These are phyloP conservation scores for Pipistrellus kuhlii DNA, from an alignment of 2,797 vertebrate genomes.

Conservation along the genomic window DNA sequence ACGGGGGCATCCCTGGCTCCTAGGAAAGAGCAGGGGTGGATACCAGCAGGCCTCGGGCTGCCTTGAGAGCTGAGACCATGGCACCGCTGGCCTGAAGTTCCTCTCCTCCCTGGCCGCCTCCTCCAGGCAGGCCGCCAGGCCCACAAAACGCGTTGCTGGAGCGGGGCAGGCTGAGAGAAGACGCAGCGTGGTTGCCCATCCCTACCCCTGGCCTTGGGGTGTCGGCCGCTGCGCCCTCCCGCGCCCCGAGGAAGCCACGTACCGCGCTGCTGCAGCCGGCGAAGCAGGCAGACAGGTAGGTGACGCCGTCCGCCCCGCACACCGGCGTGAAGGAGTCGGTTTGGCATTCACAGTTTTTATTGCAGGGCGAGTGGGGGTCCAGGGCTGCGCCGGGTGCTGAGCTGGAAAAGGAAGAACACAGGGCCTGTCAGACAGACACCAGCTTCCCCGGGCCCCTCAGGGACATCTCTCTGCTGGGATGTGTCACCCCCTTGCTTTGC, in stretches of 20 bases:
- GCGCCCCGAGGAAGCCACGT: neutral
- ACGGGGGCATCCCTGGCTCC: neutral
- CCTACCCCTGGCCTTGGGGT: neutral
- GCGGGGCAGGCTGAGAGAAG: neutral
- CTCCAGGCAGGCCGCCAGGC: too few species aligned
- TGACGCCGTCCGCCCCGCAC: conserved; percentile 95
- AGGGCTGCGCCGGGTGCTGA: conserved; percentile 88
- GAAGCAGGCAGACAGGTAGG: conserved; percentile 98
- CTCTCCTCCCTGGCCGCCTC: too few species aligned
- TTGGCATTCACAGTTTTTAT: conserved; percentile 96
- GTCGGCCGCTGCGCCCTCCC: fast-evolving
- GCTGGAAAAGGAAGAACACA: conserved; percentile 80
- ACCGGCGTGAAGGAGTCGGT: conserved; percentile 97
- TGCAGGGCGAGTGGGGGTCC: conserved; percentile 93
- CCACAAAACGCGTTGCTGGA: neutral
- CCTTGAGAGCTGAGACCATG: too few species aligned
- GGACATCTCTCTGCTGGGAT: neutral
- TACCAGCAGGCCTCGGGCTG: too few species aligned
- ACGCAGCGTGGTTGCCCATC: fast-evolving
- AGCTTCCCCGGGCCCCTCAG: neutral
- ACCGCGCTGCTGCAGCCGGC: conserved; percentile 94
- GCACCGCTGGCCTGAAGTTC: too few species aligned
- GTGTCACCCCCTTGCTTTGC: neutral
- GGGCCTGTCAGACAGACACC: neutral
- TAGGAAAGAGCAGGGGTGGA: too few species aligned